Percentiles rank a stretch among this genome's conserved stretches.
Evolutionary conservation across 2,888 invertebrate species (phyloP).

Genomic region (Lepidocyrtinus sp.): DNA sequence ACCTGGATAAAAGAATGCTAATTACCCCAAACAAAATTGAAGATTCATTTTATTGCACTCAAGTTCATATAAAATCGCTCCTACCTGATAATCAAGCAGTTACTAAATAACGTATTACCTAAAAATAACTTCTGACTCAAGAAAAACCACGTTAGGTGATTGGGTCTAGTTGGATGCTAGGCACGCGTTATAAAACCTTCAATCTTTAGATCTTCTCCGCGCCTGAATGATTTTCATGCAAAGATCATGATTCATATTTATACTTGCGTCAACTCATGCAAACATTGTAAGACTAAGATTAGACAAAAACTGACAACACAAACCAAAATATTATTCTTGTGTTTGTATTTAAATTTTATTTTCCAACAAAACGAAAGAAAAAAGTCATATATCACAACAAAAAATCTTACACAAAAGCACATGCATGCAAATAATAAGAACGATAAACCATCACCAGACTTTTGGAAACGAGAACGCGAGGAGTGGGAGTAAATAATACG

Average conservation of each 20-base stretch:
- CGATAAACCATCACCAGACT: neutral
- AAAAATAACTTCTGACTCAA: neutral
- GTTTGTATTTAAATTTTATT: neutral
- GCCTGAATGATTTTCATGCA: constrained; percentile 24
- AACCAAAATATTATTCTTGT: neutral
- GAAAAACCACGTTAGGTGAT: neutral
- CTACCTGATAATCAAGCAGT: no score
- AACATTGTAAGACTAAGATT: neutral
- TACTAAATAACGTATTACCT: neutral
- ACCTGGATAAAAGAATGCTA: neutral
- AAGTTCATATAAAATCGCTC: no score
- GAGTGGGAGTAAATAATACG: neutral
- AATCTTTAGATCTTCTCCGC: neutral
- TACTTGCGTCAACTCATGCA: neutral
- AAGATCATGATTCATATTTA: neutral
- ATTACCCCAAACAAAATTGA: neutral
- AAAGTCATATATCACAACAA: neutral
- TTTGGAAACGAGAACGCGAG: neutral
- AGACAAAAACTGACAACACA: neutral
- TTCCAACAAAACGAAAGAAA: no score
- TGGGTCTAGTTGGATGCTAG: neutral
- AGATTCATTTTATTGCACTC: neutral
- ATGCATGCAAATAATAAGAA: no score
- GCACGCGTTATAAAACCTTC: neutral
- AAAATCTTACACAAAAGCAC: neutral